These are phyloP conservation scores for Silurus asotus DNA, from an alignment of 2,113 vertebrate species.

Conservation along the genomic window DNA sequence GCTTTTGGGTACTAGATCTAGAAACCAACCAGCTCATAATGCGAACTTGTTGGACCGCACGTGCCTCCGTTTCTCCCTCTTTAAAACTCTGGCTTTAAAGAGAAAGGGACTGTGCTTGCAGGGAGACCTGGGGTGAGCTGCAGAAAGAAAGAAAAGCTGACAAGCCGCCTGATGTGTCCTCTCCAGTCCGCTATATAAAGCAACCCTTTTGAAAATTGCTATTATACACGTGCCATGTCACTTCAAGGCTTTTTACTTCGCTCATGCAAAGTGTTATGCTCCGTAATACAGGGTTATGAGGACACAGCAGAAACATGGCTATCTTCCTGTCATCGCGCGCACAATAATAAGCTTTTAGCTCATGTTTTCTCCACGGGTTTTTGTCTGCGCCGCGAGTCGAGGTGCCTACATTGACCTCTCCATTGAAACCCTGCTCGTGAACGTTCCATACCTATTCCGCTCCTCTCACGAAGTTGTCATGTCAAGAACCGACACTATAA, in stretches of 20 bases:
- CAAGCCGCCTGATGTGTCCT: conserved; percentile 3
- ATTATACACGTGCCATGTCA: background rate
- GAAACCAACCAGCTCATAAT: background rate
- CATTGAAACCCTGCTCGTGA: conserved; percentile 11
- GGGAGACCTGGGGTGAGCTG: background rate
- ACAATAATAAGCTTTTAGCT: conserved; percentile 17
- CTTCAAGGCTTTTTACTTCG: background rate
- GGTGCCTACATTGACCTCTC: conserved; percentile 36
- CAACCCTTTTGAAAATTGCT: background rate
- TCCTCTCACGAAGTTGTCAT: conserved; percentile 39
- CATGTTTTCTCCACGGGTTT: conserved; percentile 14
- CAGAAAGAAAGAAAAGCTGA: background rate
- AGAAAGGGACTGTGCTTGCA: background rate
- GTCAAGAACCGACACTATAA: conserved; percentile 41
- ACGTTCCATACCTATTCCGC: conserved; percentile 21
- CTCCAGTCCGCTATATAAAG: background rate
- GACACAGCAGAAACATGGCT: conserved; percentile 10
- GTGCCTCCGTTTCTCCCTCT: background rate
- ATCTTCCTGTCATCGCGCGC: conserved; percentile 5
- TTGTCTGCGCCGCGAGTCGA: background rate
- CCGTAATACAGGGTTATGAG: background rate
- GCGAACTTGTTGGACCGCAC: background rate
- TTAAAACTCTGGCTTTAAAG: background rate
- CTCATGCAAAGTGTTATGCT: background rate
- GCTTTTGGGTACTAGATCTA: background rate